phyloP scores from a whole-genome alignment of 2,888 invertebrate species.

The Phasia obesa region DNA sequence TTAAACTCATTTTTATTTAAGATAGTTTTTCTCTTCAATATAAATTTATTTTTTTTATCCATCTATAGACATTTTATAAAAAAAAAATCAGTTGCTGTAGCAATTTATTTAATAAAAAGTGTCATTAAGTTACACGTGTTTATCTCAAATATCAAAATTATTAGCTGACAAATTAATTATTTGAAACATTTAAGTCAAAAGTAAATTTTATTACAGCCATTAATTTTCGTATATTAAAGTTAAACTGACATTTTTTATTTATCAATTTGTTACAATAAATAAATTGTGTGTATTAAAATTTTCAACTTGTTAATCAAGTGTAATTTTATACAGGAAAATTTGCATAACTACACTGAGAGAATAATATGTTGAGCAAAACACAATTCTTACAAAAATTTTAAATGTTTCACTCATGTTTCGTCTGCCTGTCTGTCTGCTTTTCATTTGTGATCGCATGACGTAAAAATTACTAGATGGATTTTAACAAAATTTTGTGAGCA shows the following conservation, averaged over 20 bases:
- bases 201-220: constrained; percentile 48
- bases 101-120: constrained; percentile 5
- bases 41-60: too few species aligned
- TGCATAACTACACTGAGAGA: constrained; percentile 19
- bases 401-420: too few species aligned
- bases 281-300: constrained; percentile 44
- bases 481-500: too few species aligned
- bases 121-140: constrained; percentile 23
- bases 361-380: too few species aligned
- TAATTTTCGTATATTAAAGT: constrained; percentile 45
- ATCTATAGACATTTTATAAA: background rate
- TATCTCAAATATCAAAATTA: constrained; percentile 17
- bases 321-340: constrained; percentile 24
- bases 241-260: constrained; percentile 46
- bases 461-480: too few species aligned
- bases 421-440: too few species aligned
- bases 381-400: too few species aligned
- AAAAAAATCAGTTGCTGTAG: constrained; percentile 4
- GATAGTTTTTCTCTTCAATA: too few species aligned
- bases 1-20: too few species aligned
- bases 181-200: constrained; percentile 50
- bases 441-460: too few species aligned
- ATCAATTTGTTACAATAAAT: constrained; percentile 46
- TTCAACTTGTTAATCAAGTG: constrained; percentile 47
- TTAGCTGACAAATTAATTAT: constrained; percentile 52